Conservation (phyloP, 2,113 vertebrate genomes). For the Cyprinodon tularosa region DNA sequence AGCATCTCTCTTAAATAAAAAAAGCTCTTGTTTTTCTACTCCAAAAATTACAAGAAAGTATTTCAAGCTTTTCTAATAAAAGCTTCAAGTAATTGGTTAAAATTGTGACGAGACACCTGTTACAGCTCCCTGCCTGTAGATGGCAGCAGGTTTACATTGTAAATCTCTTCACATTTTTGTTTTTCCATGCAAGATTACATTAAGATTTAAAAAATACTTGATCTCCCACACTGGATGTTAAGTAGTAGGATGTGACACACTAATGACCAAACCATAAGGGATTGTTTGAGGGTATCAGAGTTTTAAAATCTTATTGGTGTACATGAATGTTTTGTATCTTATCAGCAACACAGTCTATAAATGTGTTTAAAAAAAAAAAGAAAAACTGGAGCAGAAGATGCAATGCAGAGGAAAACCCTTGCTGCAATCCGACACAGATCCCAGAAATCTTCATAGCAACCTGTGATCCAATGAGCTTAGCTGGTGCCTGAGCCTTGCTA, state of each 20-base stretch:
- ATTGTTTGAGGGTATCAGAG: neutral
- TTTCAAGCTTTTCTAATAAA: neutral
- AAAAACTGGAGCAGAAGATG: conserved; percentile 39
- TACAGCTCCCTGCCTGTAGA: conserved; percentile 38
- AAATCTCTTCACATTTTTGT: neutral
- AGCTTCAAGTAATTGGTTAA: neutral
- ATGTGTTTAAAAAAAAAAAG: conserved; percentile 23
- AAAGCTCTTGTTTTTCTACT: no score
- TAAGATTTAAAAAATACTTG: neutral
- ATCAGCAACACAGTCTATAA: conserved; percentile 3
- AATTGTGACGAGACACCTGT: neutral
- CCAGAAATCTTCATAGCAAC: conserved; percentile 68
- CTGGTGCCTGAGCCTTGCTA: conserved; percentile 48
- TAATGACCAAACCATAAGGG: neutral
- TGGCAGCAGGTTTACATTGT: conserved; percentile 56
- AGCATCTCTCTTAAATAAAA: no score
- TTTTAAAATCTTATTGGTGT: neutral
- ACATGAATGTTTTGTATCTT: neutral
- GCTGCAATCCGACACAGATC: conserved; percentile 66
- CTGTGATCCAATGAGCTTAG: conserved; percentile 66
- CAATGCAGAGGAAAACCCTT: conserved; percentile 24
- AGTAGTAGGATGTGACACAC: neutral
- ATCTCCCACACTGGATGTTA: neutral
- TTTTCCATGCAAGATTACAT: neutral
- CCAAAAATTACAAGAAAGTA: no score